A percentile compares a stretch with the other conserved stretches of the same genome.
phyloP scores from a whole-genome alignment of 2,797 vertebrate genomes.

The Ambastaia sidthimunki region DNA sequence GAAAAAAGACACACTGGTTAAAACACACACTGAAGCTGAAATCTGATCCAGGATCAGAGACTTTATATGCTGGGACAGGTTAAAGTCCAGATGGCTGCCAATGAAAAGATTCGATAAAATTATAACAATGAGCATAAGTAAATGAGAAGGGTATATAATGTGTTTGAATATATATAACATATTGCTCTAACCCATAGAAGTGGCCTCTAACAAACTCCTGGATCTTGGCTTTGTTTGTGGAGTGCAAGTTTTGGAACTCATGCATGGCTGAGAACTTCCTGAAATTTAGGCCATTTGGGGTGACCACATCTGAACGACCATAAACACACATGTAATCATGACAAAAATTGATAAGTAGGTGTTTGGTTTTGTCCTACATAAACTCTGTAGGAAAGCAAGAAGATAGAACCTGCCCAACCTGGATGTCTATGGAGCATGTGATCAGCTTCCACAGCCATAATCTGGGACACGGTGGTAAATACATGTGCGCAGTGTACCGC shows the following conservation, averaged over 20 bases:
- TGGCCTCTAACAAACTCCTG: constrained; percentile 96
- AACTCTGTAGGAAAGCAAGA: not conserved
- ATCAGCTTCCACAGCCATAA: constrained; percentile 92
- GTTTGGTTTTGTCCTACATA: not conserved
- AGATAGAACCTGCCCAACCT: constrained; percentile 72
- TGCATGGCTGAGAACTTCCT: constrained; percentile 98
- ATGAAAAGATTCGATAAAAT: not conserved
- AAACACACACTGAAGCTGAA: not conserved
- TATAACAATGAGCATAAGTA: not conserved
- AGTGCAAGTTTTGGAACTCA: constrained; percentile 97
- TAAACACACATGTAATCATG: not conserved
- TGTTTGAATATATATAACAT: too few relatives aligned
- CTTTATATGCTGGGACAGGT: constrained; percentile 61
- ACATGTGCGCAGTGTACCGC: constrained; percentile 91
- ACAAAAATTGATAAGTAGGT: not conserved
- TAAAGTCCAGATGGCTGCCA: constrained; percentile 92
- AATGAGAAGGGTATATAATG: not conserved
- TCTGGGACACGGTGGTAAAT: constrained; percentile 95
- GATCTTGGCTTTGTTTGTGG: constrained; percentile 88
- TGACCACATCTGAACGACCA: constrained; percentile 80
- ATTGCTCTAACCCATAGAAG: constrained; percentile 88
- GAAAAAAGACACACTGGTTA: not conserved
- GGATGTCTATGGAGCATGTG: constrained; percentile 92
- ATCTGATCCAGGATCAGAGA: too few relatives aligned
- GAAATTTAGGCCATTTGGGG: constrained; percentile 91